phyloP scores from a whole-genome alignment of 2,888 invertebrate genomes.

The Cylindroiulus punctatus region DNA sequence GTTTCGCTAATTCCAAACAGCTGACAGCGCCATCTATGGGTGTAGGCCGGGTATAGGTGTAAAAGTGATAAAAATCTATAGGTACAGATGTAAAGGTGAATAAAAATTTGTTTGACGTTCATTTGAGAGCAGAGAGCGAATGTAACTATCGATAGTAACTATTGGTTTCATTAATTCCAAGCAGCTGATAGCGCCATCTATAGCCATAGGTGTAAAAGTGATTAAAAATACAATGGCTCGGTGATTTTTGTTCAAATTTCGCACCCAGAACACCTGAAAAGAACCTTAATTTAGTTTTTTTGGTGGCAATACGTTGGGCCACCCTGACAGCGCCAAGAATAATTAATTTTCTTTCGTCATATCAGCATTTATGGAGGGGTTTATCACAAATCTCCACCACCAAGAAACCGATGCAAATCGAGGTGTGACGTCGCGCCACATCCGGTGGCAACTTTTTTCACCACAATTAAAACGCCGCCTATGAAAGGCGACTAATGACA shows the following conservation, averaged over 20 bases:
- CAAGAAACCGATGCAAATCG: background rate
- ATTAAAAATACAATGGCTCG: no score
- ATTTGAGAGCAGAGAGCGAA: no score
- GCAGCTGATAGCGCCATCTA: no score
- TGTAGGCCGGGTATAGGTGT: no score
- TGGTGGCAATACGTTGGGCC: background rate
- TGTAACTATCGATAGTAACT: no score
- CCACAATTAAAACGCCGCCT: background rate
- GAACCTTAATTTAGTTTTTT: conserved; percentile 5
- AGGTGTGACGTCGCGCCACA: conserved; percentile 3
- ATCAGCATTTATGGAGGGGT: conserved; percentile 31
- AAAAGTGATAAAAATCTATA: no score
- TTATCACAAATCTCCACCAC: background rate
- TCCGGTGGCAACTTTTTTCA: background rate
- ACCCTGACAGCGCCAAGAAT: background rate
- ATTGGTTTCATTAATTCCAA: no score
- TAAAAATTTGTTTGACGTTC: no score
- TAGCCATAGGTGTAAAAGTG: no score
- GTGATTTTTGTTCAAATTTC: background rate
- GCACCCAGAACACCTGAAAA: background rate
- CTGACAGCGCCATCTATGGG: no score
- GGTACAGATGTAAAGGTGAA: no score
- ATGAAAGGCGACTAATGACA: background rate
- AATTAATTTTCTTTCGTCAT: background rate
- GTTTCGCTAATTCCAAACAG: no score